Evolutionary conservation across 2,113 vertebrate genomes (phyloP).

Genomic region (Nycticryphes semicollaris): DNA sequence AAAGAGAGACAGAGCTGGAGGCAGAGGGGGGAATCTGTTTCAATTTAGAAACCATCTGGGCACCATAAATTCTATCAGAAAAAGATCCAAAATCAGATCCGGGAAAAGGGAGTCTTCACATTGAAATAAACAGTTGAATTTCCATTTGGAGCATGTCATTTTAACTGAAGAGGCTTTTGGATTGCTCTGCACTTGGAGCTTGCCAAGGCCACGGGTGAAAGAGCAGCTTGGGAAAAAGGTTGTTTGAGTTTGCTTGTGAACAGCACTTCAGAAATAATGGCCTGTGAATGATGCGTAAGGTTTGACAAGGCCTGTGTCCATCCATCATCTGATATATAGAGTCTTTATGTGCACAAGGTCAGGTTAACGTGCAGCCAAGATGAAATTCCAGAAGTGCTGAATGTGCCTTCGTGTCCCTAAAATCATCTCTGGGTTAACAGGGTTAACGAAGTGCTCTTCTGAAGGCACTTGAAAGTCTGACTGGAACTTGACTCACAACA

Average conservation of each 20-base stretch:
- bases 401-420: background rate
- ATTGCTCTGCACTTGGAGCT: background rate
- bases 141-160: background rate
- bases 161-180: background rate
- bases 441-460: background rate
- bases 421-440: background rate
- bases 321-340: background rate
- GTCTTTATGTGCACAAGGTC: background rate
- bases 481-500: background rate
- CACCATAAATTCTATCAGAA: background rate
- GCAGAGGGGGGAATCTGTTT: background rate
- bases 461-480: background rate
- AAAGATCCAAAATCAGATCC: background rate
- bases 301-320: background rate
- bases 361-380: background rate
- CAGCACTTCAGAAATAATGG: constrained; percentile 33
- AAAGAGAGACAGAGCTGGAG: background rate
- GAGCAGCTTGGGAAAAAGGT: constrained; percentile 3
- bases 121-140: background rate
- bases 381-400: background rate
- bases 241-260: constrained; percentile 6
- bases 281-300: background rate
- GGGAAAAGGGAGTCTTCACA: background rate
- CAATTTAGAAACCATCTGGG: background rate
- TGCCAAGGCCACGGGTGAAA: constrained; percentile 20